Percentiles rank a stretch among this genome's conserved stretches.
Conservation (phyloP, 2,797 vertebrate species). For the Microhierax caerulescens region DNA sequence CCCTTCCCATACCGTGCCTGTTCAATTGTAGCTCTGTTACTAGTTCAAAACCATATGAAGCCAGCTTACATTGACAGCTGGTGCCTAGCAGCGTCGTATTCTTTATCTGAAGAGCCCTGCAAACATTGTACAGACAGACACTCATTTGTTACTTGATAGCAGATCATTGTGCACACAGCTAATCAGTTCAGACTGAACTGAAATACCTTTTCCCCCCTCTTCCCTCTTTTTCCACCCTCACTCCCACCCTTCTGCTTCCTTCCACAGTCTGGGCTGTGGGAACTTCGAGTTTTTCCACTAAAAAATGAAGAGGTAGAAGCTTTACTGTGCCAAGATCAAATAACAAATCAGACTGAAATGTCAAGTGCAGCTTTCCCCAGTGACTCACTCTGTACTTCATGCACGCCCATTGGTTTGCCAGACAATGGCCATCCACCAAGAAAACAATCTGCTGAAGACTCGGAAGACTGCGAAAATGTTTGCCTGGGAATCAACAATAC, state of each 20-base stretch:
- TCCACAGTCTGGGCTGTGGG: slow-evolving; percentile 79
- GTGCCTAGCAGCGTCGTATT: neutral
- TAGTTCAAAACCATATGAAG: neutral
- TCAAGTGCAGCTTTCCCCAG: slow-evolving; percentile 41
- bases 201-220: neutral
- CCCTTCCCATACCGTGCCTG: neutral
- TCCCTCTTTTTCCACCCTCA: neutral
- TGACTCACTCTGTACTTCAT: slow-evolving; percentile 26
- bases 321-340: slow-evolving; percentile 70
- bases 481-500: slow-evolving; percentile 58
- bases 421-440: slow-evolving; percentile 41
- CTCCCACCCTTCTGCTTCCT: slow-evolving; percentile 33
- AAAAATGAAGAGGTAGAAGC: slow-evolving; percentile 71
- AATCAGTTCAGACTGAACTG: slow-evolving; percentile 27
- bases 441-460: slow-evolving; percentile 47
- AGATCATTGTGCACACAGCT: neutral
- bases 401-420: neutral
- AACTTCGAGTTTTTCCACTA: slow-evolving; percentile 80
- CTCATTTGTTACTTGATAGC: neutral
- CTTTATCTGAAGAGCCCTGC: slow-evolving; percentile 13
- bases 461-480: slow-evolving; percentile 51
- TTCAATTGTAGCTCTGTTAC: neutral
- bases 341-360: slow-evolving; percentile 39
- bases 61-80: neutral
- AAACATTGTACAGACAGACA: neutral